Base-by-base conservation (phyloP, 2,888 invertebrate species). In the Coleophora deauratella region DNA sequence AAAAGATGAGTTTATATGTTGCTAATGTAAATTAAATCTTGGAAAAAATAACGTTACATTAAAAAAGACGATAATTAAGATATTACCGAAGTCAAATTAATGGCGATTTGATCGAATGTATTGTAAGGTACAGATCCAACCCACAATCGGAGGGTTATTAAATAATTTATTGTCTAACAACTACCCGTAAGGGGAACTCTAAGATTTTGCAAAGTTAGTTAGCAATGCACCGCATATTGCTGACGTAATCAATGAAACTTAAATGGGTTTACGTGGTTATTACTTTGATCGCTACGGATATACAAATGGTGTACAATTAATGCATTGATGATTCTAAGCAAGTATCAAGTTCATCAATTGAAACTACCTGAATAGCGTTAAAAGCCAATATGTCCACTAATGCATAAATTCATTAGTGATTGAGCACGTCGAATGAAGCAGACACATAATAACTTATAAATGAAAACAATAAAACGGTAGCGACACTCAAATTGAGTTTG, bases 111-210 rank as follows among this genome's bases (percentile, higher is more conserved):
- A n/a, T n/a, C n/a, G n/a, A n/a, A n/a, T n/a, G n/a, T n/a, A n/a
- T n/a, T n/a, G n/a, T n/a, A n/a, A 21, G 21, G 21, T 60, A 68
- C 65, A 71, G 67, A 72, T 73, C 62, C 70, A 68, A 60, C 60
- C 62, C 62, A 12, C 11, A 59, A 67, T 63, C 64, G 55, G 59
- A 65, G 66, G 81, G 78, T 77, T 80, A 81, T 79, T 77, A 80
- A 76, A 81, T 79, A 81, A 84, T 84, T 82, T 82, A 81, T 81
- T 81, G 80, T 81, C 72, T 74, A 63, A 64, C 62, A 70, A 75
- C 77, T 80, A 77, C 74, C 72, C 69, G 72, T 62, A 65, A 72
- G 71, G 75, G 71, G 62, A 64, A 63, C 53, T 61, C 65, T 66
- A 78, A 78, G 76, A 79, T 78, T 77, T 57, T 59, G 66, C 61